phyloP scores from a whole-genome alignment of 2,888 invertebrate genomes.

The Cheilosia pagana region DNA sequence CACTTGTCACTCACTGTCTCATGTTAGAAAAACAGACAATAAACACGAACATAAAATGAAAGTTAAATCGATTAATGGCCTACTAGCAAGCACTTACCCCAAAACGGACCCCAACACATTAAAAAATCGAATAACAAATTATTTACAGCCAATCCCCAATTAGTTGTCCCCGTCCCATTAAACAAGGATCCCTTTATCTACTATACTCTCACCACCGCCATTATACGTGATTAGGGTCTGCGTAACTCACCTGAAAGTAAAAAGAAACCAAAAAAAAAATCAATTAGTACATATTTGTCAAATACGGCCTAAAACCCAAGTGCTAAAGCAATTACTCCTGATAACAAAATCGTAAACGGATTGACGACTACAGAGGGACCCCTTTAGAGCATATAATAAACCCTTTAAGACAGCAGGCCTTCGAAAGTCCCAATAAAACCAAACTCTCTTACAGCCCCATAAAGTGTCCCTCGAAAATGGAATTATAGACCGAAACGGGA shows the following conservation, averaged over 20 bases:
- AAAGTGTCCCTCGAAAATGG: conserved; percentile 38
- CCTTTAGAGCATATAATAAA: conserved; percentile 38
- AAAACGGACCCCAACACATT: not conserved
- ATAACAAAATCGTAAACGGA: conserved; percentile 61
- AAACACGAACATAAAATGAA: too few relatives aligned
- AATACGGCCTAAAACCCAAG: conserved; percentile 1
- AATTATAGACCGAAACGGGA: conserved; percentile 41
- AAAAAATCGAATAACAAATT: not conserved
- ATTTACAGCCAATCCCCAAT: not conserved
- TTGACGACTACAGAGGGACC: conserved; percentile 36
- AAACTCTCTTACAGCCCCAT: conserved; percentile 26
- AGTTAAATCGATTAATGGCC: too few relatives aligned
- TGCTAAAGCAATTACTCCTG: conserved; percentile 52
- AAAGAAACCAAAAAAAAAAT: conserved; percentile 3
- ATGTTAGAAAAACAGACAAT: too few relatives aligned
- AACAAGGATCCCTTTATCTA: not conserved
- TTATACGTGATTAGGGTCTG: not conserved
- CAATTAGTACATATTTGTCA: conserved; percentile 39
- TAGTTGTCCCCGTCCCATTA: conserved; percentile 6
- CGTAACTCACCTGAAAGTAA: conserved; percentile 37
- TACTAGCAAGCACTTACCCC: not conserved
- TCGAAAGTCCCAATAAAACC: conserved; percentile 51
- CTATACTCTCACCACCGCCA: conserved; percentile 13
- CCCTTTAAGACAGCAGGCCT: conserved; percentile 32
- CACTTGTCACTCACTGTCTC: too few relatives aligned